These are phyloP conservation scores for Todiramphus chloris DNA, from an alignment of 2,113 vertebrate genomes.

Conservation along the genomic window DNA sequence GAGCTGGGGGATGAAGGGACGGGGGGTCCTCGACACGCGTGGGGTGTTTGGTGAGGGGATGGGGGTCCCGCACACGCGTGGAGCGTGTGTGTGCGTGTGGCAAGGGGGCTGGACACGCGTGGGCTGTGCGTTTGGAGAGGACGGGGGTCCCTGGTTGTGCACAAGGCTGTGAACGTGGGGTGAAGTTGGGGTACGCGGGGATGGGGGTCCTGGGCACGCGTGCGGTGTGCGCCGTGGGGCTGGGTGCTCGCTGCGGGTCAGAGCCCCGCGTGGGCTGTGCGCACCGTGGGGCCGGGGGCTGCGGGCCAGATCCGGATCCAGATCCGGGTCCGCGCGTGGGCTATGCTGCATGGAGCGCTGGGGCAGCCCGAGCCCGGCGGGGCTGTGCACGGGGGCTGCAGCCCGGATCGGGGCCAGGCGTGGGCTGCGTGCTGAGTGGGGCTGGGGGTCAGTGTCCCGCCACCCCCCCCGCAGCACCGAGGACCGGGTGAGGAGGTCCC, in stretches of 20 bases:
- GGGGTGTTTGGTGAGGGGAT: not conserved
- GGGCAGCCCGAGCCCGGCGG: not conserved
- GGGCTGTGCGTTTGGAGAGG: not conserved
- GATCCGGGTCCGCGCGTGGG: not conserved
- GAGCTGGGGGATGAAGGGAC: not conserved
- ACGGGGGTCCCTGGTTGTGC: not conserved
- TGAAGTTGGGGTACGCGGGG: not conserved
- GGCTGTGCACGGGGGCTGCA: not conserved
- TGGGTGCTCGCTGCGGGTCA: not conserved
- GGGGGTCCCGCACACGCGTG: not conserved
- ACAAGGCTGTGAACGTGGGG: not conserved
- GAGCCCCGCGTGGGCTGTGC: not conserved
- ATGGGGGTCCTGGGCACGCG: not conserved
- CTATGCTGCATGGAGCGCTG: not conserved
- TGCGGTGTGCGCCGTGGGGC: not conserved
- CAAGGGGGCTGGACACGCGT: not conserved
- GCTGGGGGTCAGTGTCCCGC: not conserved
- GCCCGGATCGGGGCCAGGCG: not conserved
- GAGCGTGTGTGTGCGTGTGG: not conserved
- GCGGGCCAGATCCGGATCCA: not conserved
- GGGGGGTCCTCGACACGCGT: not conserved
- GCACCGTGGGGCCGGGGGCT: not conserved
- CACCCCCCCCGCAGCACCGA: not conserved
- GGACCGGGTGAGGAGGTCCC: not conserved
- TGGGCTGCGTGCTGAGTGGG: not conserved